Conservation (phyloP, 2,797 vertebrate species). For the Anisognathus igniventris region DNA sequence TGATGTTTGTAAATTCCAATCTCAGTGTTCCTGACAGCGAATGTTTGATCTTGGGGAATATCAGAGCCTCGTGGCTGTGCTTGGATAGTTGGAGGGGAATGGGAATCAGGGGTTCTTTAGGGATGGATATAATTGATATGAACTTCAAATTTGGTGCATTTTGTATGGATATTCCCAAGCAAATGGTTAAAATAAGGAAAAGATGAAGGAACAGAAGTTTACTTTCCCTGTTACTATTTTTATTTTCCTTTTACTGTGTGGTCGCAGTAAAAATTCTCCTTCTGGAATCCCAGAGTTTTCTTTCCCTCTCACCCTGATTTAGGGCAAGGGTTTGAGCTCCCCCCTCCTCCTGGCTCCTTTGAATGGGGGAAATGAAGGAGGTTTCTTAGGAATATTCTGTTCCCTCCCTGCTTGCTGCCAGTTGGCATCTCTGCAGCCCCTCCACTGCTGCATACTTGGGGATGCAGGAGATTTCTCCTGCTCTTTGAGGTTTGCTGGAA, state of each 20-base stretch:
- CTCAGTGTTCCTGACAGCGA: neutral
- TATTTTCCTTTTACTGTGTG: constrained; percentile 4
- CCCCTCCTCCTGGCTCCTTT: neutral
- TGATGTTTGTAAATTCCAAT: neutral
- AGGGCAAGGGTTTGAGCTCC: neutral
- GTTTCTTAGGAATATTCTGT: constrained; percentile 18
- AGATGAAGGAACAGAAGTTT: neutral
- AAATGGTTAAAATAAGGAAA: neutral
- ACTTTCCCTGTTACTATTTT: constrained; percentile 7
- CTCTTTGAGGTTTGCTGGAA: constrained; percentile 17
- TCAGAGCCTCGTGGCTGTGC: neutral
- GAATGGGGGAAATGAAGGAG: neutral
- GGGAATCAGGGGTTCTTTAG: neutral
- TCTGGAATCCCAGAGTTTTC: constrained; percentile 7
- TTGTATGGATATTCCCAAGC: neutral
- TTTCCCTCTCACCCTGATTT: constrained; percentile 6
- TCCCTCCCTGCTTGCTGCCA: neutral
- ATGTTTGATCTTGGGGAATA: neutral
- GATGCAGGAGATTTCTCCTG: constrained; percentile 14
- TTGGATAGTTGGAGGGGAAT: neutral
- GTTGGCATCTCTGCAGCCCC: neutral
- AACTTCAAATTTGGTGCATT: neutral
- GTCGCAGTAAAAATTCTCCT: neutral
- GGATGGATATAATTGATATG: accelerated
- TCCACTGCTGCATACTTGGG: neutral